Base-by-base conservation (phyloP, 2,797 vertebrate species). In the Perodicticus potto region DNA sequence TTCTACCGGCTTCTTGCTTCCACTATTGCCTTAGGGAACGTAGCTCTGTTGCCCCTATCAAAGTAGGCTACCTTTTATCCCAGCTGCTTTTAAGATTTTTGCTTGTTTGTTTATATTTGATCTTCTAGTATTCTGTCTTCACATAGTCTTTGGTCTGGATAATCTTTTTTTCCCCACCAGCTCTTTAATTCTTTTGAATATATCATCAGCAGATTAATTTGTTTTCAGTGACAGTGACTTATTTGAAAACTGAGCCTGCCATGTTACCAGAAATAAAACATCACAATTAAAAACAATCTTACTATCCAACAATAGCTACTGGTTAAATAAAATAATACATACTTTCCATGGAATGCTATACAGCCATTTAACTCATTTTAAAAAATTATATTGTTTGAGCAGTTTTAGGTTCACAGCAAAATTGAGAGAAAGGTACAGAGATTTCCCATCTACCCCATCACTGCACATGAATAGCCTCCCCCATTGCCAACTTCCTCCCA, bases 241-340 rank as follows among this genome's bases (percentile, higher is more conserved):
- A 25, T 77, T 55, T 95, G 55, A 23, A 74, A 92, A 82, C 3
- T 78, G 69, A 45, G 12, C 14, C 34, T 96, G 86, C 32, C 43
- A 49, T 80, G 23, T 84, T 61, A 69, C 1, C 12, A 94, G 89
- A 86, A 86, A 74, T 74, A 84, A 87, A 86, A 80, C 34, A 61
- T 73, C 40, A 74, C 19, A 78, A 89, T 80, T 90, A 87, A 53
- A 92, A 92, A 86, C 19, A 69, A 29, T 93, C 25, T 95, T 91
- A 61, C n/a, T 32, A 40, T 19, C 84, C n/a, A 77, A 77, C 8
- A 78, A 43, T 86, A 86, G 23, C 34, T 88, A 49, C 49, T 76
- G n/a, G 5, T 65, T 85, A 88, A 57, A 67, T 86, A 72, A 93
- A 85, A 81, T 57, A 25, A 40, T 83, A 76, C 3, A n/a, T 82